Evolutionary conservation across 2,113 vertebrate species (phyloP), one percentile per base, ranked within the genome.

Genomic region (Lepidiolamprologus cunningtoni): DNA sequence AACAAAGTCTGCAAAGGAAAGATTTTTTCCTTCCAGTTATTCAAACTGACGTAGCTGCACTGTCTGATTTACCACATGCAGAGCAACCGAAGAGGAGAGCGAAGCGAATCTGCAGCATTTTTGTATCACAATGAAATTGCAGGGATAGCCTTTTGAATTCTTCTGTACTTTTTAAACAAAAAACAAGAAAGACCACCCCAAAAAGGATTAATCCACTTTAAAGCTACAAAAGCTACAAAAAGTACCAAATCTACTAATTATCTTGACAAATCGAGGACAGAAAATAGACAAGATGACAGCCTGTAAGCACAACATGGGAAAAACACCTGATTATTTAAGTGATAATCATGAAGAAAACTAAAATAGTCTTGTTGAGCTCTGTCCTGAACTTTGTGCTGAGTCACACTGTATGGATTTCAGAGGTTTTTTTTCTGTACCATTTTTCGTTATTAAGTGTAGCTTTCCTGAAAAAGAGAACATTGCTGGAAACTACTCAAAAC

Each of bases 1-100:
- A 87, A 88, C 89, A 85, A 33, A 71, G 80, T 88, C 90, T 86
- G 88, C 35, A 84, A 82, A 82, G 42, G 50, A 35, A 33, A 37
- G 21, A 19, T 9, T 52, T 73, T 58, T 86, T 87, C 78, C 78
- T 84, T 90, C 61, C 52, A 45, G 26, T 71, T 37, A 84, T 82
- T 92, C 84, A 91, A 66, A 82, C 21, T 4, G 12, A 28, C 7
- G 13, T 9, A 58, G 80, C 42, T 50, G 12, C 58, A 83, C 61
- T 19, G 53, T 81, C 63, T 13, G 88, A 57, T 55, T 52, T 21
- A 42, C 71, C 42, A 52, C 87, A 58, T 13, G 8, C 45, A 80
- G 63, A 83, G 76, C 9, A 8, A 35, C 2, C 6, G 7, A 26
- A 61, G 21, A 8, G 6, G 5, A 11, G 42, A 79, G 19, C 0